Evolutionary conservation across 2,888 invertebrate species (phyloP), one percentile per base, ranked within the genome.

Genomic region (Herminia tarsipennalis): DNA sequence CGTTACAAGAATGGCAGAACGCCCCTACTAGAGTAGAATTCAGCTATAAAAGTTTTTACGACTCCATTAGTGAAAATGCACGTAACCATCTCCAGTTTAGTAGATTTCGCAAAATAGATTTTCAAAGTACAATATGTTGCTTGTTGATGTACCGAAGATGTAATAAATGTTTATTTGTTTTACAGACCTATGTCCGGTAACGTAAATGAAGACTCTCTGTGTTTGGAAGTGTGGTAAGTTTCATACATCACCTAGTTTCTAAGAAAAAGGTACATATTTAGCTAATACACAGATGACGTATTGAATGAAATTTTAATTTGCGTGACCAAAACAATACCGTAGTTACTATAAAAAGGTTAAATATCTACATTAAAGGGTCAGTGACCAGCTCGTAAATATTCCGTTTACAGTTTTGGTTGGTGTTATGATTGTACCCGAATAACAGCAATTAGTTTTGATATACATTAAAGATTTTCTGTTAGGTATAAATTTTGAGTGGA

Each of bases 181-280:
- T 92, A 48, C 89, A 96, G 96, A 72, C 96, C 97, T 8, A 93
- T 97, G 73, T 80, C 92, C 6, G 95, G 95, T 46, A 95, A 94
- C 77, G 92, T 94, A 8, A 92, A 93, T 39, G 95, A 95, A 51
- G 97, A 97, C 77, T 93, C 94, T 6, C 87, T 97, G 16, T 94
- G 94, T 70, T 85, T 97, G 56, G 97, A 97, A 94, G 96, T 97
- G 12, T 97, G 97, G 94, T 94, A 81, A 93, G 93, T 86, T 29
- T 22, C 17, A 36, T 36, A 24, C 5, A 45, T n/a, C n/a, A n/a
- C n/a, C 16, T 29, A 18, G 21, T 33, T 14, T 29, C 20, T 17
- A n/a, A n/a, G n/a, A n/a, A n/a, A n/a, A n/a, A n/a, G n/a, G n/a
- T n/a, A n/a, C n/a, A n/a, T n/a, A n/a, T n/a, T n/a, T n/a, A n/a